These are phyloP conservation scores for Eulimnadia texana DNA, from an alignment of 1,140 invertebrate genomes.

Conservation along the genomic window DNA sequence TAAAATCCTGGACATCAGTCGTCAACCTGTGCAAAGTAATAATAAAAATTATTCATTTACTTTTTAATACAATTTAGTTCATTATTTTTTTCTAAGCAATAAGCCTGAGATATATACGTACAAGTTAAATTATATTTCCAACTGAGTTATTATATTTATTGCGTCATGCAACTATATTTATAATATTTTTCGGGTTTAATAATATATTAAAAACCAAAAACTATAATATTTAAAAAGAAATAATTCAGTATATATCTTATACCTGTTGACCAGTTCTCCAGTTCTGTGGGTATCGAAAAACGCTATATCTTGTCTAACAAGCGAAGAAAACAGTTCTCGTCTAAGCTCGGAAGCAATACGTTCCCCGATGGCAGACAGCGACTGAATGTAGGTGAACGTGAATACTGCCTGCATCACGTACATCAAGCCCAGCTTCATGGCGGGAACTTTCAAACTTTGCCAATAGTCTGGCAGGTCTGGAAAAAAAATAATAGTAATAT, in stretches of 20 bases:
- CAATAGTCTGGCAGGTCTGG: background rate
- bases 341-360: slow-evolving; percentile 63
- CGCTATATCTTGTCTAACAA: slow-evolving; percentile 71
- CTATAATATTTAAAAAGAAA: background rate
- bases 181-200: no score
- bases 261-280: slow-evolving; percentile 79
- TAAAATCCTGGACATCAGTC: slow-evolving; percentile 90
- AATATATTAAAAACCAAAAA: no score
- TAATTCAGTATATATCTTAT: no score
- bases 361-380: slow-evolving; percentile 73
- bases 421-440: slow-evolving; percentile 12
- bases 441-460: slow-evolving; percentile 7
- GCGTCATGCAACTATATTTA: no score
- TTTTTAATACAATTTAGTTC: no score
- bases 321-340: slow-evolving; percentile 62
- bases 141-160: no score
- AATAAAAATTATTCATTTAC: background rate
- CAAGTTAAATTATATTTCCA: no score
- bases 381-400: slow-evolving; percentile 77
- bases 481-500: slow-evolving; percentile 8
- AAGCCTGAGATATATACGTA: no score
- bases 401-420: slow-evolving; percentile 51
- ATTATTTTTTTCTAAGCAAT: no score
- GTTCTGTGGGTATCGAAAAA: slow-evolving; percentile 85
- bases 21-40: slow-evolving; percentile 48